Percentiles rank a stretch among this genome's conserved stretches.
Conservation (phyloP, 2,113 vertebrate species). For the Phyllopteryx taeniolatus region DNA sequence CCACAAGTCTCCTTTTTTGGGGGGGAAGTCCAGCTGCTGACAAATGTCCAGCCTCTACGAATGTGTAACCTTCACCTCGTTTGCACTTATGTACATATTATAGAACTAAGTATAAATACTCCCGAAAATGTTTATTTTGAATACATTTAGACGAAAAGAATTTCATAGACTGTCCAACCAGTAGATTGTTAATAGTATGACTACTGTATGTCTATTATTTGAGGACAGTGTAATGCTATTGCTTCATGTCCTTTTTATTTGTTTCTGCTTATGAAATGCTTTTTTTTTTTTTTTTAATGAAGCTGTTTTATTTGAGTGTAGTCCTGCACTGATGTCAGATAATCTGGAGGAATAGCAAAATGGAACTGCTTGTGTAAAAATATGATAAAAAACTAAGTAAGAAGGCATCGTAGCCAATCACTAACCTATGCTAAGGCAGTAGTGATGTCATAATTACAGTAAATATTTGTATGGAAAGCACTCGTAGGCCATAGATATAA, state of each 20-base stretch:
- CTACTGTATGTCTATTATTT: slow-evolving; percentile 17
- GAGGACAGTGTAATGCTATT: background rate
- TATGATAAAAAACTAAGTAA: slow-evolving; percentile 2
- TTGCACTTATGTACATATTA: slow-evolving; percentile 98
- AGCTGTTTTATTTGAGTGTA: background rate
- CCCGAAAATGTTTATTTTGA: slow-evolving; percentile 83
- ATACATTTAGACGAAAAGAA: slow-evolving; percentile 78
- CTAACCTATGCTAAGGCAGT: background rate
- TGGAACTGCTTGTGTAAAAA: background rate
- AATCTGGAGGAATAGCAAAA: background rate
- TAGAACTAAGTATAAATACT: slow-evolving; percentile 81
- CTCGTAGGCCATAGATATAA: no score
- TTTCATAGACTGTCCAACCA: slow-evolving; percentile 55
- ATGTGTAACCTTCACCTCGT: slow-evolving; percentile 93
- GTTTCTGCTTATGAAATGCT: slow-evolving; percentile 5
- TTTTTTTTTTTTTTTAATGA: slow-evolving; percentile 36
- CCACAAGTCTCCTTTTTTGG: slow-evolving; percentile 48
- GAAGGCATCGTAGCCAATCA: slow-evolving; percentile 4
- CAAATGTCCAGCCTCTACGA: slow-evolving; percentile 83
- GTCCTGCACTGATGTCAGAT: background rate
- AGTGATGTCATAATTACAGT: background rate
- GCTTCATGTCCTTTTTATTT: slow-evolving; percentile 34
- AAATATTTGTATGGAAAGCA: background rate
- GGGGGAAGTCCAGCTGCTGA: slow-evolving; percentile 76
- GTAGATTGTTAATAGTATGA: slow-evolving; percentile 43